These are phyloP conservation scores for Ceratotherium simum DNA, from an alignment of 2,113 vertebrate species.

Conservation along the genomic window DNA sequence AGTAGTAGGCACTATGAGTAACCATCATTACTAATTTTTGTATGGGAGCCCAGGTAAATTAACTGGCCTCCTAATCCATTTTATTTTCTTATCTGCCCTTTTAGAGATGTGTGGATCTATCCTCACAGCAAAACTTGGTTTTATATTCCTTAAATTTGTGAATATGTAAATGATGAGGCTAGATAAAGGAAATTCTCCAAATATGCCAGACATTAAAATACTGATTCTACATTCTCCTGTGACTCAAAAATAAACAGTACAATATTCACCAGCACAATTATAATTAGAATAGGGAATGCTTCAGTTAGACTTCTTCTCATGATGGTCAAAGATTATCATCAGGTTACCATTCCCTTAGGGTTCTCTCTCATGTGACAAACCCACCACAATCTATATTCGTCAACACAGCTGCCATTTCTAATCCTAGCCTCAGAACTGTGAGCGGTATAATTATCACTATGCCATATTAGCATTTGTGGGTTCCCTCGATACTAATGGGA, in stretches of 20 bases:
- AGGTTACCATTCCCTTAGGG: neutral
- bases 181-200: slow-evolving; percentile 10
- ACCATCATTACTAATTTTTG: neutral
- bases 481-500: slow-evolving; percentile 48
- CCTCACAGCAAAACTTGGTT: slow-evolving; percentile 49
- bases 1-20: neutral
- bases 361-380: slow-evolving; percentile 10
- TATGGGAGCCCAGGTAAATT: slow-evolving; percentile 7
- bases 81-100: slow-evolving; percentile 23
- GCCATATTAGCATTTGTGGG: slow-evolving; percentile 32
- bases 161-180: neutral
- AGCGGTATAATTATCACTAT: slow-evolving; percentile 51
- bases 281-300: slow-evolving; percentile 41
- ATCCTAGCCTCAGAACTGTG: slow-evolving; percentile 10
- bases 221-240: neutral
- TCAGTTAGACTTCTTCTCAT: neutral
- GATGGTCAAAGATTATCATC: slow-evolving; percentile 7
- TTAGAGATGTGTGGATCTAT: neutral
- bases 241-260: slow-evolving; percentile 41
- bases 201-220: neutral
- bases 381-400: neutral
- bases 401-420: neutral
- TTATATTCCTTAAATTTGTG: neutral
- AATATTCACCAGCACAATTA: neutral
- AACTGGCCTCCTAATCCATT: slow-evolving; percentile 25